phyloP scores from a whole-genome alignment of 2,888 invertebrate genomes.

The Melieria crassipennis region DNA sequence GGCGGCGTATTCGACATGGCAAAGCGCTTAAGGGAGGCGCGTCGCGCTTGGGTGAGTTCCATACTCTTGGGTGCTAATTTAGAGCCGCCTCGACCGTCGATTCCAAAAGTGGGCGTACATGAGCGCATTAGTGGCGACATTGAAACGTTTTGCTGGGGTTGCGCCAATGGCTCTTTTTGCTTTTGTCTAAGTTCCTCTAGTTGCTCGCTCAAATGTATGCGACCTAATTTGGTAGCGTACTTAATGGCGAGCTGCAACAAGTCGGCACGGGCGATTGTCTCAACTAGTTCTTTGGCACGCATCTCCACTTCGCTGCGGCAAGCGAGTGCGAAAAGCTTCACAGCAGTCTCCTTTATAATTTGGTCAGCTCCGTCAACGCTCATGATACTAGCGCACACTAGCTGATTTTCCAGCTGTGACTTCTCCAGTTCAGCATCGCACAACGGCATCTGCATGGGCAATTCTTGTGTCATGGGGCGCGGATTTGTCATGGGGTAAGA shows the following conservation, averaged over 20 bases:
- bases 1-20: conserved; percentile 50
- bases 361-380: conserved; percentile 74
- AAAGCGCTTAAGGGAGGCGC: conserved; percentile 70
- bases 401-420: conserved; percentile 79
- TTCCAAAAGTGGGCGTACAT: conserved; percentile 44
- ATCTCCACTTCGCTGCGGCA: conserved; percentile 86
- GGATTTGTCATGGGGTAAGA: conserved; percentile 88
- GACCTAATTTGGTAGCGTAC: conserved; percentile 83
- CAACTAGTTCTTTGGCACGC: conserved; percentile 86
- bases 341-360: conserved; percentile 78
- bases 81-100: conserved; percentile 27
- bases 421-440: conserved; percentile 85
- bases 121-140: conserved; percentile 43
- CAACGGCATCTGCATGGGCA: conserved; percentile 79
- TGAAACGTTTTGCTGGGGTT: conserved; percentile 50
- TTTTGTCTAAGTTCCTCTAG: conserved; percentile 70
- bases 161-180: conserved; percentile 42
- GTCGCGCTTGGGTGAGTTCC: conserved; percentile 57
- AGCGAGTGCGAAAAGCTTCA: conserved; percentile 91
- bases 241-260: conserved; percentile 86
- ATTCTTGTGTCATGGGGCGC: conserved; percentile 81
- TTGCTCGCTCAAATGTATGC: conserved; percentile 81
- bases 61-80: conserved; percentile 59
- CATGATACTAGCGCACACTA: conserved; percentile 74
- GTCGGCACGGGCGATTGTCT: conserved; percentile 80